Conservation (phyloP, 53 echinoderm and acorn worm genomes). For the Hippasteria phrygiana region DNA sequence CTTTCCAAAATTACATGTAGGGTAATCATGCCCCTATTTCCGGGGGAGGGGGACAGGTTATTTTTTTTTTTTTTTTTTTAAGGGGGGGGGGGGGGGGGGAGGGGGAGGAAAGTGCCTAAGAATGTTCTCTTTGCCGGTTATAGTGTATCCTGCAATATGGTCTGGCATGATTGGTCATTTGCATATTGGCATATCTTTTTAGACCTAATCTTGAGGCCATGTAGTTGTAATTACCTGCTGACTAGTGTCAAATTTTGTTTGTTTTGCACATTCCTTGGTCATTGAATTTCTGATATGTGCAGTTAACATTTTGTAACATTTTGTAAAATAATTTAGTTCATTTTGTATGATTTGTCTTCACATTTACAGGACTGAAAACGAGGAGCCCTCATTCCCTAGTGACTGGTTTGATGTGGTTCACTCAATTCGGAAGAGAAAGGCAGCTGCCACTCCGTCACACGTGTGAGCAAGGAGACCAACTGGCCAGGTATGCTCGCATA, state of each 20-base stretch:
- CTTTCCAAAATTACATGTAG: too few species aligned
- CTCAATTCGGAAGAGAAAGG: conserved; percentile 70
- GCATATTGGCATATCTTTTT: neutral
- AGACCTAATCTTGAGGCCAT: too few species aligned
- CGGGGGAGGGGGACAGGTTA: too few species aligned
- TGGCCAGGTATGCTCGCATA: conserved; percentile 55
- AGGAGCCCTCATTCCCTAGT: conserved; percentile 84
- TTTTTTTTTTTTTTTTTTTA: too few species aligned
- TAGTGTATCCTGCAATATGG: too few species aligned
- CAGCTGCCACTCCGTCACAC: conserved; percentile 84
- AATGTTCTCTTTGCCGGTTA: too few species aligned
- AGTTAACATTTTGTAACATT: too few species aligned
- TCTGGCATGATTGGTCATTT: neutral
- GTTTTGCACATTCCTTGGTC: neutral
- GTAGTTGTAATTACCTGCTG: too few species aligned
- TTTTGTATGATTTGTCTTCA: neutral
- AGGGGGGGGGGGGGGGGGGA: too few species aligned
- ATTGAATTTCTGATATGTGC: neutral
- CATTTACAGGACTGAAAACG: conserved; percentile 75
- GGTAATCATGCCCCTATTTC: too few species aligned
- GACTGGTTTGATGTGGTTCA: conserved; percentile 98
- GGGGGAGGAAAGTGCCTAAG: too few species aligned
- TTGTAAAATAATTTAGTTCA: neutral
- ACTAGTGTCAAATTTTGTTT: too few species aligned
- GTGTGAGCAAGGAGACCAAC: conserved; percentile 92